Evolutionary conservation across 2,113 vertebrate genomes (phyloP), one percentile per base, ranked within the genome.

Genomic region (Ammodytes dubius): DNA sequence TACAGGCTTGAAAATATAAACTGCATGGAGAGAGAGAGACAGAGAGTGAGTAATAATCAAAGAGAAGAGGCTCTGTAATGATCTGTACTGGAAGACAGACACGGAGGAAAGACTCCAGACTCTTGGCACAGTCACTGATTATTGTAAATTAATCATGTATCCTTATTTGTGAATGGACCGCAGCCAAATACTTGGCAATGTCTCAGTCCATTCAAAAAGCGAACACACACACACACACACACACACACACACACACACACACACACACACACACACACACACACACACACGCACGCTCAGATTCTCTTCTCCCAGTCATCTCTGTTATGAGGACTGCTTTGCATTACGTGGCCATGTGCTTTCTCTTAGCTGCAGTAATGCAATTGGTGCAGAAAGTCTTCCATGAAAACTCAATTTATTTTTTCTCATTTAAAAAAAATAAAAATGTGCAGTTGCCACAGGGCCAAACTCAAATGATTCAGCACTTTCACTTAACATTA

Each of bases 291-390:
- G 27, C 46, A 42, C 11, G 1, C 61, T 61, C 83, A 72, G 67
- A 50, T 49, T 19, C 69, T 70, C 60, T 82, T 57, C 58, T 87
- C 39, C 8, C 19, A 53, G 40, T 8, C 75, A 46, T 46, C 27
- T 68, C 78, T 65, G 40, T 77, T 58, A 19, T 58, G 46, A 82
- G 69, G 68, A 80, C 40, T 87, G 83, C 75, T 87, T 91, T 87
- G 14, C 70, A 86, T 87, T 86, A 84, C 42, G 27, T 10, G 49
- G 43, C 64, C 89, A 87, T 89, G 87, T 91, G 88, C 90, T 86
- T 89, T 85, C 74, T 73, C 77, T 90, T 90, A 75, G 79, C 83
- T 85, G 84, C 73, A 90, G 81, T 71, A 87, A 88, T 61, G 79
- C 77, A 87, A 85, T 86, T 82, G 74, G 64, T 11, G 71, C 43